Evolutionary conservation across 2,113 vertebrate species (phyloP), one percentile per base, ranked within the genome.

Genomic region (Gymnorhina tibicen): DNA sequence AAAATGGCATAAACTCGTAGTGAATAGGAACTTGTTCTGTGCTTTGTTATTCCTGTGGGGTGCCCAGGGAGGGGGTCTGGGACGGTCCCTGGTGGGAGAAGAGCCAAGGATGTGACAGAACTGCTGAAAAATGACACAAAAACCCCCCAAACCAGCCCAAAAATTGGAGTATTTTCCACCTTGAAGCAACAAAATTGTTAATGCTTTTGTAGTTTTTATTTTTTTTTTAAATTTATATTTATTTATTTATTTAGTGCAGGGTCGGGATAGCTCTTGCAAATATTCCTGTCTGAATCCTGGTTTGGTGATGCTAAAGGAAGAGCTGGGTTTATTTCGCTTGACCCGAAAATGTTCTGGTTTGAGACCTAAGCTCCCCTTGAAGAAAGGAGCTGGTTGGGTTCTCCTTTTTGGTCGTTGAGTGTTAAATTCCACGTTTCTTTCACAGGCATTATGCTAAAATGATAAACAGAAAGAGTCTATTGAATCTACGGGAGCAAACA

Each of bases 61-160:
- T 49, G 50, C 16, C 35, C 19, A 3, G 22, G 7, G 42, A 21
- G 0, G 8, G 14, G n/a, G 7, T 33, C 7, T 9, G 64, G 32
- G 24, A 16, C n/a, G 52, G 6, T 66, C 19, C 75, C 27, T 0
- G 1, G 41, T 26, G n/a, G 35, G 58, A 60, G 35, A 60, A 27
- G 35, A 37, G 16, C 16, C 64, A n/a, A 52, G 49, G 28, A 9
- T 4, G 19, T n/a, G 4, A 0, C 4, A 4, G 20, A 6, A 22
- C n/a, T 59, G 22, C 30, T 46, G 62, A 52, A 6, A 69, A 37
- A 10, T 8, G 10, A 11, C 47, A 70, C 23, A 14, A 72, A 41
- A 18, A 0, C 6, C 16, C 35, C 30, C 37, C 16, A 26, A 78
- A 9, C 2, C 4, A 5, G 35, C 53, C 24, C 7, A 6, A 50